Conservation (phyloP, 1,140 invertebrate genomes). For the Penaeus indicus region DNA sequence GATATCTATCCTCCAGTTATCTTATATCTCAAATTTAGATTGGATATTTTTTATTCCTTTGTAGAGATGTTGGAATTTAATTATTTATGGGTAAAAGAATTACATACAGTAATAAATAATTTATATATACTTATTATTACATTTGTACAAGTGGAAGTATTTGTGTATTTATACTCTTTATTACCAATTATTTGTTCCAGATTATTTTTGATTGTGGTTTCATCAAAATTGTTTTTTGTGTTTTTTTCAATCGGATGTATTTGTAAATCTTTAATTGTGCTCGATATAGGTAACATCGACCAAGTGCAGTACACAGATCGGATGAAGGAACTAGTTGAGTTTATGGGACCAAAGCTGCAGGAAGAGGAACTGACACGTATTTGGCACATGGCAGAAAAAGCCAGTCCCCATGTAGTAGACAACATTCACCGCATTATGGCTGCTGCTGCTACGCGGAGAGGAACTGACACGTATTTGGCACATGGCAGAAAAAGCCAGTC, state of each 20-base stretch:
- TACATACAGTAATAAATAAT: too few relatives aligned
- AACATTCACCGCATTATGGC: slow-evolving; percentile 74
- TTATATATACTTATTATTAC: too few relatives aligned
- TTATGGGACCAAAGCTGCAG: slow-evolving; percentile 72
- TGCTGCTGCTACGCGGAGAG: slow-evolving; percentile 73
- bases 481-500: slow-evolving; percentile 70
- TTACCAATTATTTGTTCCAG: not conserved
- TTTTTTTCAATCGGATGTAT: not conserved
- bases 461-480: slow-evolving; percentile 74
- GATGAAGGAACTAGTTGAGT: slow-evolving; percentile 74
- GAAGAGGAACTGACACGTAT: slow-evolving; percentile 73
- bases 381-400: slow-evolving; percentile 70
- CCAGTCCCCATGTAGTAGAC: slow-evolving; percentile 74
- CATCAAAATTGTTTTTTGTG: not conserved
- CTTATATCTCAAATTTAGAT: too few relatives aligned
- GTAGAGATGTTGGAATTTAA: too few relatives aligned
- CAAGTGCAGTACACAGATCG: slow-evolving; percentile 75
- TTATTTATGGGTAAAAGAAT: not conserved
- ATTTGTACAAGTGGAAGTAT: not conserved
- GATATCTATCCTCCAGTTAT: too few relatives aligned
- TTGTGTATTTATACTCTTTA: not conserved
- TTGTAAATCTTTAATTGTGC: not conserved
- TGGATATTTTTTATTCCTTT: too few relatives aligned
- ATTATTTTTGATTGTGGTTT: not conserved
- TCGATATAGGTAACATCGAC: slow-evolving; percentile 72